These are phyloP conservation scores for Margaritifera margaritifera DNA, from an alignment of 2,888 invertebrate genomes.

Conservation along the genomic window DNA sequence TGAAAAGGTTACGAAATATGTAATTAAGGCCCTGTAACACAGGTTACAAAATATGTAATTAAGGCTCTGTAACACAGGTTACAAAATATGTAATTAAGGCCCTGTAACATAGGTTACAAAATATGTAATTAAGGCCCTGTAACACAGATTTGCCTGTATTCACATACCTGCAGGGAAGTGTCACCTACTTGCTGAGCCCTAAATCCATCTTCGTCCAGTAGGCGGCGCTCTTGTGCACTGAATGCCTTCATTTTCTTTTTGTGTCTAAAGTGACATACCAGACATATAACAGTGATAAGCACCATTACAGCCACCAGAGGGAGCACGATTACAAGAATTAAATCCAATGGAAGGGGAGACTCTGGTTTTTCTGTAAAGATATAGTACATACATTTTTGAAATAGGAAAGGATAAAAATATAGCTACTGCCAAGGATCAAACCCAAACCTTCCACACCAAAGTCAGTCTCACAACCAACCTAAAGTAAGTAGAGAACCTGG, in stretches of 20 bases:
- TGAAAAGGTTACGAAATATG: too few species aligned
- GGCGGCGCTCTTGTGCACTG: constrained; percentile 37
- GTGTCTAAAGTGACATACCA: constrained; percentile 41
- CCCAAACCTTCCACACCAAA: too few species aligned
- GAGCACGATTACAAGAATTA: constrained; percentile 41
- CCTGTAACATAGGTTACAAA: too few species aligned
- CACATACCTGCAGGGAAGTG: constrained; percentile 57
- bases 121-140: neutral
- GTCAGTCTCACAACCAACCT: too few species aligned
- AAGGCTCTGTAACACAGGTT: too few species aligned
- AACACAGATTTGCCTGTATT: neutral
- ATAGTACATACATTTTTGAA: too few species aligned
- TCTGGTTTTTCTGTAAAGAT: constrained; percentile 18
- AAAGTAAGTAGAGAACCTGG: too few species aligned
- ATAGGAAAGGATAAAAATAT: too few species aligned
- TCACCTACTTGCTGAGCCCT: constrained; percentile 64
- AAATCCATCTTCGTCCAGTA: constrained; percentile 51
- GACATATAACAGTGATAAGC: constrained; percentile 27
- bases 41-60: too few species aligned
- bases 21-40: neutral
- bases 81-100: too few species aligned
- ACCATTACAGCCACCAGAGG: constrained; percentile 31
- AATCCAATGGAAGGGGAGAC: constrained; percentile 16
- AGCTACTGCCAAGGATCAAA: too few species aligned
- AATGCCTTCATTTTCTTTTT: constrained; percentile 46